Percentiles rank a stretch among this genome's conserved stretches.
phyloP scores from a whole-genome alignment of 2,113 vertebrate genomes.

The Psammodynastes pulverulentus region DNA sequence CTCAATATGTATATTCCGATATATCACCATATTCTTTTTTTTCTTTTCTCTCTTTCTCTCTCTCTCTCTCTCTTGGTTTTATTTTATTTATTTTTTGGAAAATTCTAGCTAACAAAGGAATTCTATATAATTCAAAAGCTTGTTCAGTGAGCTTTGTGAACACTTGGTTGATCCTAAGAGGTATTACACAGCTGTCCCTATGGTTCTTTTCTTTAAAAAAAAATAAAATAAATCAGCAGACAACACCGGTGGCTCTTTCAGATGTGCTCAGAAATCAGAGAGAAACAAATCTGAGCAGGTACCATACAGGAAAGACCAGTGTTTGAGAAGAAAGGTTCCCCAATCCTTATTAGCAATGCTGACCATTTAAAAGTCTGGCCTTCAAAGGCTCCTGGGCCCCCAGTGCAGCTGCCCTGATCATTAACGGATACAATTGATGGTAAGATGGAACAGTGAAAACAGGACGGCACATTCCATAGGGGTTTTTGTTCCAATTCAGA shows the following conservation, averaged over 20 bases:
- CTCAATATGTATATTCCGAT: background rate
- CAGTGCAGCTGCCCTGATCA: slow-evolving; percentile 30
- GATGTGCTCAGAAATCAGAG: background rate
- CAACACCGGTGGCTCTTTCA: background rate
- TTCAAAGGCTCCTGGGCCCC: slow-evolving; percentile 16
- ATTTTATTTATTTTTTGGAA: background rate
- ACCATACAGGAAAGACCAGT: background rate
- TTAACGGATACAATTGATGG: slow-evolving; percentile 26
- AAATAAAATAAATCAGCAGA: background rate
- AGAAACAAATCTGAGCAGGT: background rate
- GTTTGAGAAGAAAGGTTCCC: background rate
- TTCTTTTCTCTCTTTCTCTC: background rate
- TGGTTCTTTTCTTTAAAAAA: background rate
- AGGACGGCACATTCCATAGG: background rate
- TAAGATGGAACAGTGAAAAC: background rate
- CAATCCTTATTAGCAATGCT: background rate
- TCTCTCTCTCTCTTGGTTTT: background rate
- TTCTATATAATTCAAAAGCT: background rate
- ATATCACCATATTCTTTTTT: background rate
- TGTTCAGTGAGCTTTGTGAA: background rate
- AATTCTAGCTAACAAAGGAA: background rate
- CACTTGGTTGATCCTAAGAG: background rate
- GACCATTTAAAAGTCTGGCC: background rate
- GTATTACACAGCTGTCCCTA: background rate
- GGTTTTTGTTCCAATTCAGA: background rate